Percentiles rank a stretch among this genome's conserved stretches.
Evolutionary conservation across 2,113 vertebrate species (phyloP).

Genomic region (Coregonus clupeaformis): DNA sequence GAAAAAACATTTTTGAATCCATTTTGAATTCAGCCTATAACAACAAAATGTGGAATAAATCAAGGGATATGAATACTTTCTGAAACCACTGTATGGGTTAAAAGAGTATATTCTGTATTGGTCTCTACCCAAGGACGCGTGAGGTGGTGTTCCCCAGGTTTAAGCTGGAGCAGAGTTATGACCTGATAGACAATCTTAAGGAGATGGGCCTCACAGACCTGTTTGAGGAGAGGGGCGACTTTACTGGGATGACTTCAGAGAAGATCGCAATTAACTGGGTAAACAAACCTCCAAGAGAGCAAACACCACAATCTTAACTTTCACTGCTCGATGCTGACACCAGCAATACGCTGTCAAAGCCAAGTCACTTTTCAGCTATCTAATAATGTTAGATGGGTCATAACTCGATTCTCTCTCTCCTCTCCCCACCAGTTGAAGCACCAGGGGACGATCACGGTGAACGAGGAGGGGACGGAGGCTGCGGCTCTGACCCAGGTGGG

Average conservation of each 20-base stretch:
- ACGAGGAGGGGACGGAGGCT: constrained; percentile 94
- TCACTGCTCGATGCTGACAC: too few relatives aligned
- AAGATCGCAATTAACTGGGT: constrained; percentile 85
- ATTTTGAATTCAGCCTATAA: too few relatives aligned
- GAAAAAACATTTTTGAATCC: too few relatives aligned
- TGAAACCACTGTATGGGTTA: not conserved
- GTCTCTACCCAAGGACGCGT: constrained; percentile 78
- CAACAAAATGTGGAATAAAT: too few relatives aligned
- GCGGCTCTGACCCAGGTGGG: constrained; percentile 85
- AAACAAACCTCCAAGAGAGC: constrained; percentile 33
- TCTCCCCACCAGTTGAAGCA: constrained; percentile 56
- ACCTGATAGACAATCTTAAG: constrained; percentile 84
- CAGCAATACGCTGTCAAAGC: too few relatives aligned
- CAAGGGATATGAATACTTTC: too few relatives aligned
- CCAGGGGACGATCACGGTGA: constrained; percentile 92
- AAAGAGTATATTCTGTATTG: not conserved
- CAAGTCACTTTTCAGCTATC: too few relatives aligned
- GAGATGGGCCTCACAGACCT: constrained; percentile 85
- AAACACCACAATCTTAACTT: too few relatives aligned
- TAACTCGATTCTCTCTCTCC: too few relatives aligned
- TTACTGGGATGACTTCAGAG: constrained; percentile 83
- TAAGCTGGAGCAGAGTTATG: constrained; percentile 90
- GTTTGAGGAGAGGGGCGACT: constrained; percentile 81
- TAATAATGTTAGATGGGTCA: too few relatives aligned
- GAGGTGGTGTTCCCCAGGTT: constrained; percentile 90